These are phyloP conservation scores for Ptychodera flava DNA, from an alignment of 35 echinoderm and acorn worm species.

Conservation along the genomic window DNA sequence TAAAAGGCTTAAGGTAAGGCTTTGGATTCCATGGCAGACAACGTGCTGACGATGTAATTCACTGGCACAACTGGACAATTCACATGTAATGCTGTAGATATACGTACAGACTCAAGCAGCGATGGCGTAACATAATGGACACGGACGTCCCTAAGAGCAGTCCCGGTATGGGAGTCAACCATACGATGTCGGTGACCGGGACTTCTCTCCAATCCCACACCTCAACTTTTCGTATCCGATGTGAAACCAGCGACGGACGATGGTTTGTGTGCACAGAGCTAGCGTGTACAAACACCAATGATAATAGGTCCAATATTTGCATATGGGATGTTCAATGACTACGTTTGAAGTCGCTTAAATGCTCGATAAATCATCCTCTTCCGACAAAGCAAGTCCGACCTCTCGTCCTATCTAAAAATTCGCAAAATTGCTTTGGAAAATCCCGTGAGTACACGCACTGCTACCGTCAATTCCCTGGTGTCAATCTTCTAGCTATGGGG, in stretches of 20 bases:
- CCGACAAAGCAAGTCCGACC: neutral
- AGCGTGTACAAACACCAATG: neutral
- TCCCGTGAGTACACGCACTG: neutral
- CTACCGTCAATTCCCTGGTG: neutral
- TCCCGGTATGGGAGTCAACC: neutral
- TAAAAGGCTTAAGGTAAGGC: neutral
- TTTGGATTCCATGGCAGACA: neutral
- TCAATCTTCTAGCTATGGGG: no score
- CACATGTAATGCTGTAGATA: neutral
- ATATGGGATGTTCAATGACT: neutral
- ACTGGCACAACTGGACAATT: no score
- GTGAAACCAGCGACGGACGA: neutral
- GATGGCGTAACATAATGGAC: neutral
- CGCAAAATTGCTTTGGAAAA: neutral
- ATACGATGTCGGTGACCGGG: neutral
- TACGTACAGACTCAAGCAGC: neutral
- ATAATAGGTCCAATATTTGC: neutral
- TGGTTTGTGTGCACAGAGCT: neutral
- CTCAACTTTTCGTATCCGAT: neutral
- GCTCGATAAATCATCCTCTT: neutral
- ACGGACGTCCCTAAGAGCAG: neutral
- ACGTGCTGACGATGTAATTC: neutral
- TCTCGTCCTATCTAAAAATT: neutral
- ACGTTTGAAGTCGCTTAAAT: neutral
- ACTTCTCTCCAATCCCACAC: neutral